Percentiles rank a stretch among this genome's conserved stretches.
Conservation (phyloP, 2,113 vertebrate genomes). For the Morphnarchus princeps region DNA sequence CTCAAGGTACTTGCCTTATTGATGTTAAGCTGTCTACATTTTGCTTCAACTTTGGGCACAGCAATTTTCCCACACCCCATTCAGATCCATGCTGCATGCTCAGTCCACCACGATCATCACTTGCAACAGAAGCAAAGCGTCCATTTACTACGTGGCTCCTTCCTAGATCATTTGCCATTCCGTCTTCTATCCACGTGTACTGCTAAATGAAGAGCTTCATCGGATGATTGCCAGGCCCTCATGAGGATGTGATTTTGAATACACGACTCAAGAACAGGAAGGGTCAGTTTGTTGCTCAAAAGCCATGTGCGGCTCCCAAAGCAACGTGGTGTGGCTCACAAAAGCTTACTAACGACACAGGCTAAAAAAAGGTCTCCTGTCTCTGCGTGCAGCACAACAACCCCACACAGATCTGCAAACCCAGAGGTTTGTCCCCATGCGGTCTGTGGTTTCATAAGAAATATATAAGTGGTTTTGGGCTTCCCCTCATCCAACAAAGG, state of each 20-base stretch:
- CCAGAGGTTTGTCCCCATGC: background rate
- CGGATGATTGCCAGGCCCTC: background rate
- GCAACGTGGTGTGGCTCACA: rapidly evolving
- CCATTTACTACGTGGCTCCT: background rate
- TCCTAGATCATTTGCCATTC: background rate
- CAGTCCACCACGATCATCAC: background rate
- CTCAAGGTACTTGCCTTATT: background rate
- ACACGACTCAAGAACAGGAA: background rate
- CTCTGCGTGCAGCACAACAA: background rate
- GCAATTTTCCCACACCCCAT: background rate
- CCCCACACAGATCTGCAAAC: background rate
- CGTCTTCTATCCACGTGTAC: rapidly evolving
- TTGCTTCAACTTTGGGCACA: background rate
- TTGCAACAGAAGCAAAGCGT: rapidly evolving
- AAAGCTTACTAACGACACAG: background rate
- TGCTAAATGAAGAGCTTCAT: background rate
- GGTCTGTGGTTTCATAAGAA: background rate
- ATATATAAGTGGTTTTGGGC: background rate
- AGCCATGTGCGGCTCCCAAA: background rate
- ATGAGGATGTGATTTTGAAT: background rate
- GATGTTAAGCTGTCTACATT: background rate
- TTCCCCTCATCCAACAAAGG: background rate
- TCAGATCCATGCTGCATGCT: background rate
- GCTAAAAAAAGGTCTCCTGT: background rate
- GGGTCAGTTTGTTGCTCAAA: background rate